Evolutionary conservation across 2,113 vertebrate species (phyloP).

Genomic region (Pseudopipra pipra): DNA sequence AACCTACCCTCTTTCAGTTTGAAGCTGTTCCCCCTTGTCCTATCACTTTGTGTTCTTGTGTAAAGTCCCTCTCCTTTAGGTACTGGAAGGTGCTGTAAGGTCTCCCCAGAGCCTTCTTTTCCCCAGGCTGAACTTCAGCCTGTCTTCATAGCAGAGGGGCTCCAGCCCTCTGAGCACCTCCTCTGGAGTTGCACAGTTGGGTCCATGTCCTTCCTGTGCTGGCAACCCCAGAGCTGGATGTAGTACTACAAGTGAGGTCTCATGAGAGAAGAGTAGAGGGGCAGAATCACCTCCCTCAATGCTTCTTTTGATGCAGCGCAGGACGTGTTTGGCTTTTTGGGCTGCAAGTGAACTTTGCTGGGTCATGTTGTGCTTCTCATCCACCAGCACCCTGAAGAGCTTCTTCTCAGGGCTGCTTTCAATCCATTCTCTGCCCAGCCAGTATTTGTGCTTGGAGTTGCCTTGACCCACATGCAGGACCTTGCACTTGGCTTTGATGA

Average conservation of each 20-base stretch:
- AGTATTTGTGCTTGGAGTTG: not conserved
- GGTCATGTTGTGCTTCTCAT: not conserved
- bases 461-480: not conserved
- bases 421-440: not conserved
- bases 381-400: not conserved
- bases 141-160: not conserved
- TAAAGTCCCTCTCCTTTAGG: not conserved
- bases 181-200: rapidly evolving
- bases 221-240: not conserved
- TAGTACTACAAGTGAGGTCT: not conserved
- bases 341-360: not conserved
- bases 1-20: not conserved
- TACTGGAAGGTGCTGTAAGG: not conserved
- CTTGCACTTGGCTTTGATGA: not conserved
- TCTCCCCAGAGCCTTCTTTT: not conserved
- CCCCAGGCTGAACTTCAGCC: not conserved
- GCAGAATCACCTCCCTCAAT: not conserved
- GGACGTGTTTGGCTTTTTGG: not conserved
- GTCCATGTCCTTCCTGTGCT: rapidly evolving
- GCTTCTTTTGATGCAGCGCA: not conserved
- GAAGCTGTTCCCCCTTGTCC: not conserved
- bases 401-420: not conserved
- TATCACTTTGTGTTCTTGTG: rapidly evolving
- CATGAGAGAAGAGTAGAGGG: not conserved
- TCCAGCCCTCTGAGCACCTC: not conserved